Evolutionary conservation across 2,888 invertebrate genomes (phyloP).

Genomic region (Beris chalybata): DNA sequence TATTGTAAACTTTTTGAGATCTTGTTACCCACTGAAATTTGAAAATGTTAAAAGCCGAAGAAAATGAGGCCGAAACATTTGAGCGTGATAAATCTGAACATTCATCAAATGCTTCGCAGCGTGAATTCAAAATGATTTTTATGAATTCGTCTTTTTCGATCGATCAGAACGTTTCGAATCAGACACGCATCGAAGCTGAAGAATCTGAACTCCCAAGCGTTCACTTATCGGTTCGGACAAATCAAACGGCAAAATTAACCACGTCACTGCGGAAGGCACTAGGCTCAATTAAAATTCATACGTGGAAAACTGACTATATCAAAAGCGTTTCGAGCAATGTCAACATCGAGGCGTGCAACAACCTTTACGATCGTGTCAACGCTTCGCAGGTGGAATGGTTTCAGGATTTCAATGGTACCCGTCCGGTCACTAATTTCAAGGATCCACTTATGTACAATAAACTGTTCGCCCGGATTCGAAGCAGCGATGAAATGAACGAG

Average conservation of each 20-base stretch:
- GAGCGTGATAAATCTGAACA: not conserved
- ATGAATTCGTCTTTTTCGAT: not conserved
- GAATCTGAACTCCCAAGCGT: not conserved
- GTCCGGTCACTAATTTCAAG: not conserved
- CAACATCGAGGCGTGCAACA: not conserved
- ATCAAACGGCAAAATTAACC: not conserved
- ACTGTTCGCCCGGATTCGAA: not conserved
- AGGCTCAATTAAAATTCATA: conserved; percentile 18
- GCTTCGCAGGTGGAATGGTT: conserved; percentile 9
- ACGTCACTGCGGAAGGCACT: conserved; percentile 9
- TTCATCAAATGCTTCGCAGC: not conserved
- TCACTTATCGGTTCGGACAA: not conserved
- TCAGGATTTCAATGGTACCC: conserved; percentile 7
- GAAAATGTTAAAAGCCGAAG: too few species aligned
- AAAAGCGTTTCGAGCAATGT: not conserved
- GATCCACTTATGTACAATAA: conserved; percentile 17
- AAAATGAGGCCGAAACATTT: too few species aligned
- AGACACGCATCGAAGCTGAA: not conserved
- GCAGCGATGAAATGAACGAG: not conserved
- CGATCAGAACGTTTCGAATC: not conserved
- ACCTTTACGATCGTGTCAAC: not conserved
- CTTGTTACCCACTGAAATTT: too few species aligned
- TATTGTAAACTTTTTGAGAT: too few species aligned
- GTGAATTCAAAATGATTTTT: conserved; percentile 17
- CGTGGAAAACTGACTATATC: not conserved